Base-by-base conservation (phyloP, 2,113 vertebrate species). In the Pedetes capensis region DNA sequence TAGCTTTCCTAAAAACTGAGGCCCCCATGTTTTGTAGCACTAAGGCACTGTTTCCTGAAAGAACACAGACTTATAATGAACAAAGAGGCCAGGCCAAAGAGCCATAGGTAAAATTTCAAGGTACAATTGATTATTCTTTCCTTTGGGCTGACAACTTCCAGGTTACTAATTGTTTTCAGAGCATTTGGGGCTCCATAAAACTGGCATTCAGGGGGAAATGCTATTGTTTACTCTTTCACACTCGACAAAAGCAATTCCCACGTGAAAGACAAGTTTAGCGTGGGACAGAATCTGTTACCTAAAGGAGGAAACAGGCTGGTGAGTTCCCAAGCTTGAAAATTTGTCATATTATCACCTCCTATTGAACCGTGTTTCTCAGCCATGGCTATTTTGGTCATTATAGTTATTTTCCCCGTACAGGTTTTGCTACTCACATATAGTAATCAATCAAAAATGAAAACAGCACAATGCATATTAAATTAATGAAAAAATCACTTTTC, bases 161-260 rank as follows among this genome's bases (percentile, higher is more conserved):
- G 99, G 99, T 99, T 99, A 98, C 98, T 99, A 99, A 99, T 99
- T 99, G 99, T 99, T 99, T 98, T 98, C 96, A 94, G 98, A 98
- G 98, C 98, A 98, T 98, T 98, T 98, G 98, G 98, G 98, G 97
- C 98, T 98, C 98, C 98, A 97, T 98, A 98, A 98, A 99, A 98
- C 98, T 98, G 99, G 99, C 98, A 99, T 98, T 98, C 98, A 98
- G 99, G n/a, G 98, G 99, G 99, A 99, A 99, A 99, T 99, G 98
- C 99, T 99, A 99, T 99, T 99, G 99, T 99, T 99, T 99, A 99
- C 98, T 98, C 98, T 98, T 99, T 99, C 99, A 99, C 98, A 98
- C 98, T 98, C 97, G 98, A 99, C 98, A 98, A 99, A 98, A 98
- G 98, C 98, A 98, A 99, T 99, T 99, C 99, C 99, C 99, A 99